Evolutionary conservation across 2,113 vertebrate species (phyloP).

Genomic region (Neomonachus schauinslandi): DNA sequence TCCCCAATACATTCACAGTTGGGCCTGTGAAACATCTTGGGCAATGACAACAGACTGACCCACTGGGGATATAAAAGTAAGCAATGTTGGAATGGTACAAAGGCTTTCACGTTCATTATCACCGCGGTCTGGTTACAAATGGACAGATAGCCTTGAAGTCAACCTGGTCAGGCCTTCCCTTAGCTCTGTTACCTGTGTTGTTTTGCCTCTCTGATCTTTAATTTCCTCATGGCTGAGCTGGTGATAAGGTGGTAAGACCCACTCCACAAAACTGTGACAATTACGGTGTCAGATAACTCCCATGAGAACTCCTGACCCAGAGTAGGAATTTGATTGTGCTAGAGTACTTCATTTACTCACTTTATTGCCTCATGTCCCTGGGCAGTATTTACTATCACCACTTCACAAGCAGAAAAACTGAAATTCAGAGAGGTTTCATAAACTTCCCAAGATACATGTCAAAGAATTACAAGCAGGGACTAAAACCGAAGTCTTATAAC

Average conservation of each 20-base stretch:
- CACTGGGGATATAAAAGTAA: background rate
- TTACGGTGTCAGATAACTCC: background rate
- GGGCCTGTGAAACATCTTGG: background rate
- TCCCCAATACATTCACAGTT: background rate
- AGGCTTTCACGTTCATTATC: background rate
- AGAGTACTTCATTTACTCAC: background rate
- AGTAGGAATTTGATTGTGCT: background rate
- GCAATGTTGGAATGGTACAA: background rate
- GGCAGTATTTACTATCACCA: background rate
- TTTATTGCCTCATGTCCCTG: background rate
- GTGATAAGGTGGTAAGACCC: background rate
- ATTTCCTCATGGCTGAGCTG: background rate
- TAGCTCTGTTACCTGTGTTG: background rate
- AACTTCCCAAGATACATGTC: background rate
- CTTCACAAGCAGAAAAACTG: background rate
- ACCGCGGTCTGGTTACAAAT: background rate
- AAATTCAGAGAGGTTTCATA: conserved; percentile 13
- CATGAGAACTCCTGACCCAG: background rate
- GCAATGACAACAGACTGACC: background rate
- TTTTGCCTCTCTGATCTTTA: background rate
- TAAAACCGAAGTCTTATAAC: background rate
- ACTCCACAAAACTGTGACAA: background rate
- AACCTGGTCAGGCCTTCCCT: background rate
- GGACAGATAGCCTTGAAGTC: background rate
- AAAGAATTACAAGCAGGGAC: background rate